Evolutionary conservation across 2,888 invertebrate genomes (phyloP), one percentile per base, ranked within the genome.

Genomic region (Mongoloraphidia duomilia): DNA sequence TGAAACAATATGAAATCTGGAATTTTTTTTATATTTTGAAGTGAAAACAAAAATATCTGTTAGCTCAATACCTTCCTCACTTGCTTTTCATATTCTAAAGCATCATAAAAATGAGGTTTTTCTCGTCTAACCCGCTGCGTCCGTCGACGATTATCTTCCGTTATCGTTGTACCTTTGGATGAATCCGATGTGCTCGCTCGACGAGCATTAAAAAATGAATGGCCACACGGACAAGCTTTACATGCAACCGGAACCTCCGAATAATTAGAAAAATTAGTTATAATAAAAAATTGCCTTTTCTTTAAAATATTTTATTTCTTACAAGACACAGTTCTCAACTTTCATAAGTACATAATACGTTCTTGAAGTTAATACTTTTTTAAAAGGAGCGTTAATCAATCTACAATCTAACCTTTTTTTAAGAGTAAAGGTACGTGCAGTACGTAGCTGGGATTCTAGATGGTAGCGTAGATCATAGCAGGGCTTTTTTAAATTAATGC

Each of bases 51-150:
- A 45, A 38, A 41, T 41, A 41, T 13, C 13, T 12, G 50, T 52
- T 56, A 64, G 59, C 65, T 65, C 10, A 62, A 59, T 61, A 70
- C 82, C 69, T 82, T 77, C 61, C 77, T 75, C 47, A 80, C 77
- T 62, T 84, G 80, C 59, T 84, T 85, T 61, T 86, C 84, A 61
- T 82, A 86, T 60, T 86, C 83, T 52, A 85, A 75, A 1, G 85
- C 80, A 66, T 89, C 87, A 56, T 88, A 89, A 65, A 84, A 88
- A 70, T 87, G 83, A 2, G 86, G 85, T 59, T 86, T 84, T 13
- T 84, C 80, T 49, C 87, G 68, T 51, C 83, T 75, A 8, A 86
- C 81, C 48, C 88, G 66, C 55, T 83, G 82, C 0, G 87, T 87
- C 55, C 82, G 66, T 44, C 87, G 65, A 5, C 82, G 64, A 52